Base-by-base conservation (phyloP, 2,797 vertebrate genomes). In the Phylloscopus collybita region DNA sequence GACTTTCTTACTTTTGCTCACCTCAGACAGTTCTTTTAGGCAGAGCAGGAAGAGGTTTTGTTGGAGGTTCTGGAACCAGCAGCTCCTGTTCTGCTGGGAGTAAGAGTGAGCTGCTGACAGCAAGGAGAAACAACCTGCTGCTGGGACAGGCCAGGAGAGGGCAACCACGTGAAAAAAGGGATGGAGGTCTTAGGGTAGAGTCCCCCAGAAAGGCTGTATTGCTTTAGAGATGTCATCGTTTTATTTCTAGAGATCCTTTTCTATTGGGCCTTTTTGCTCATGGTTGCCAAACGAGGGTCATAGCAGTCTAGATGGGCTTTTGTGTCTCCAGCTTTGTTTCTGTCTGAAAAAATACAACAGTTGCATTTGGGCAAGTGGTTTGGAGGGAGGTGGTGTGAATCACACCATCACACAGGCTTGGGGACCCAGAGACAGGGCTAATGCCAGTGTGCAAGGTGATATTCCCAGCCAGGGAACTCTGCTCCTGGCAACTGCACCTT, bases 61-160 rank as follows among this genome's bases (percentile, higher is more conserved):
- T 36, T 66, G 49, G 51, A 53, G 34, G 6, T 42, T 75, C 59
- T 81, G 70, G 59, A 72, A n/a, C 13, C 2, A 18, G 13, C 21
- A 0, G 0, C 30, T 61, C 10, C 26, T 11, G 16, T 29, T 13
- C 27, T 54, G 30, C 13, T 67, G 23, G 16, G 18, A 45, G 25
- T 47, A 16, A 32, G 16, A 42, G 19, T 18, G 25, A 80, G 51
- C 25, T n/a, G n/a, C 32, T 57, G 57, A 14, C 11, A 22, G 12
- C 1, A 5, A 19, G 32, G 16, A 65, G 22, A 36, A 54, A 32
- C 0, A 57, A 8, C 7, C 36, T 72, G 30, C 13, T 56, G 32
- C 26, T 65, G 27, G 53, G 34, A 14, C 18, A 21, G 29, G 32
- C 60, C 42, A 36, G 61, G 65, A 47, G 23, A 72, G 27, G 27